A percentile compares a stretch with the other conserved stretches of the same genome.
Conservation (phyloP, 2,888 invertebrate genomes). For the Tipula vernalis region DNA sequence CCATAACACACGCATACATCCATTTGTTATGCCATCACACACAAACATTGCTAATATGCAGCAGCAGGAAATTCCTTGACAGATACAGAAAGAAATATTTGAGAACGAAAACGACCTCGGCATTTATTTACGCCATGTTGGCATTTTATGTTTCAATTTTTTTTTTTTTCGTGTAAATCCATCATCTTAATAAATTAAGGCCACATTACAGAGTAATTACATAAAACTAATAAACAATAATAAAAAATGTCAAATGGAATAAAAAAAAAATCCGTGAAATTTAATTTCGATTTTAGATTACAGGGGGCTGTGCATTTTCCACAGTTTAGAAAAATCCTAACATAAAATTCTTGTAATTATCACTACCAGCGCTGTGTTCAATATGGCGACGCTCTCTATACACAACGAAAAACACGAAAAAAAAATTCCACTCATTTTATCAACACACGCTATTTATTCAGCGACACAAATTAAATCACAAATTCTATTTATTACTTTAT, state of each 20-base stretch:
- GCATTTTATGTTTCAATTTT: neutral
- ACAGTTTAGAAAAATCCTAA: slow-evolving; percentile 20
- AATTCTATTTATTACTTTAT: too few relatives aligned
- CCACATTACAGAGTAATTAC: neutral
- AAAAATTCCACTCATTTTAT: neutral
- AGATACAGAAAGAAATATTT: neutral
- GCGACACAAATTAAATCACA: neutral
- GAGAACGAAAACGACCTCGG: neutral
- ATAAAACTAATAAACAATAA: neutral
- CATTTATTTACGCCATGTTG: slow-evolving; percentile 1
- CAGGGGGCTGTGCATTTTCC: slow-evolving; percentile 48
- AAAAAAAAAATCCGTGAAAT: neutral
- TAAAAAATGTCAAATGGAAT: slow-evolving; percentile 9
- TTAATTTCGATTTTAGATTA: slow-evolving; percentile 20
- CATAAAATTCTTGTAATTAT: slow-evolving; percentile 52
- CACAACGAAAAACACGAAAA: neutral
- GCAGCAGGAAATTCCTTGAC: neutral
- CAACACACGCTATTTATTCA: neutral
- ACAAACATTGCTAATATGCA: neutral
- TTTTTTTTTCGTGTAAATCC: neutral
- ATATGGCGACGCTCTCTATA: slow-evolving; percentile 33
- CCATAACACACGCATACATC: neutral
- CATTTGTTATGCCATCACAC: neutral
- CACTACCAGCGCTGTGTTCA: slow-evolving; percentile 57
- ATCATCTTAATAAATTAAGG: neutral